Evolutionary conservation across 2,888 invertebrate genomes (phyloP).

Genomic region (Bugula neritina): DNA sequence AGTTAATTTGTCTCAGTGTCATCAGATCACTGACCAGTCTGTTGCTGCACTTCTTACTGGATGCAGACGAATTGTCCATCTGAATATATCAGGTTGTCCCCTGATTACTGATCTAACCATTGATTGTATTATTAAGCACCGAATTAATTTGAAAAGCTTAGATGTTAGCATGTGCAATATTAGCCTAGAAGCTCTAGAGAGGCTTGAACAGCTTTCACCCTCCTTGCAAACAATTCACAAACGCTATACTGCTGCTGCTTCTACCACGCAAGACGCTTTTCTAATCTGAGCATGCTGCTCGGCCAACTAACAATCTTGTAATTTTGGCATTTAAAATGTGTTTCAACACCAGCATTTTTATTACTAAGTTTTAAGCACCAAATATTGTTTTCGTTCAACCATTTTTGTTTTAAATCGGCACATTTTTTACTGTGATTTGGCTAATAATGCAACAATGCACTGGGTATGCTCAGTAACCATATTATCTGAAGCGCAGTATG

Average conservation of each 20-base stretch:
- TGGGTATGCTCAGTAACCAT: no score
- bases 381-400: no score
- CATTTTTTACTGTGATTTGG: no score
- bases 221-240: constrained; percentile 39
- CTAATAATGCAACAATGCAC: no score
- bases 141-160: constrained; percentile 59
- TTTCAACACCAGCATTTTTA: no score
- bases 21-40: constrained; percentile 64
- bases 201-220: constrained; percentile 36
- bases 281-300: no score
- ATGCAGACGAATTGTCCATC: constrained; percentile 58
- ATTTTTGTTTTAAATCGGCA: no score
- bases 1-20: constrained; percentile 64
- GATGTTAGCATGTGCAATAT: constrained; percentile 57
- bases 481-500: no score
- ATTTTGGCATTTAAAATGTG: no score
- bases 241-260: constrained; percentile 30
- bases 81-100: constrained; percentile 63
- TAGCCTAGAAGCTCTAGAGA: constrained; percentile 39
- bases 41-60: constrained; percentile 56
- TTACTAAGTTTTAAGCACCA: no score
- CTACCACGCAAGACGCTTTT: no score
- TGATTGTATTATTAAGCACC: constrained; percentile 56
- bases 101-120: constrained; percentile 61
- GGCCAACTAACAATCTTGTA: no score